Evolutionary conservation across 2,888 invertebrate species (phyloP), one percentile per base, ranked within the genome.

Genomic region (Hecatera dysodea): DNA sequence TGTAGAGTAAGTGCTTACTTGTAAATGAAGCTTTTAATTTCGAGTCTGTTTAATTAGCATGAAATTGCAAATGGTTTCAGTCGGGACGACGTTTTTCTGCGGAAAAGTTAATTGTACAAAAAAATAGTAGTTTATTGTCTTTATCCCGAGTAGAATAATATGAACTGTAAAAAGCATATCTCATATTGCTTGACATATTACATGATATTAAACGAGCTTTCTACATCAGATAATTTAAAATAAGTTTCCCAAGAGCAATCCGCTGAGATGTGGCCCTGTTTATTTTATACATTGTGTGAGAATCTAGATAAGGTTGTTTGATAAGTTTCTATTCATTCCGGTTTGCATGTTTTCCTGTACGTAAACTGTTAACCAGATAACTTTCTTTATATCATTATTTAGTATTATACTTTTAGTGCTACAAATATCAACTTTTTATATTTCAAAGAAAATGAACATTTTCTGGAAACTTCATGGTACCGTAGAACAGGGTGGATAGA

Each of bases 1-100:
- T 71, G 79, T 83, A 84, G 82, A 63, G 44, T 70, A 76, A 75
- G 39, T 64, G 56, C 33, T 39, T 59, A 70, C 65, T 80, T 73
- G 56, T 60, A 66, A 76, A 77, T 67, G 69, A 69, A 67, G 70
- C 59, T 66, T 63, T 79, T 82, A 69, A 79, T 79, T 72, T 52
- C 59, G 56, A 69, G 42, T 33, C 46, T 62, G 66, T 61, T 73
- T 78, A 78, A 82, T 78, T 61, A 67, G 59, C 42, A 68, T 71
- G 65, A 78, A 75, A 78, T 68, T 72, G 57, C 46, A 46, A 78
- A 78, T 67, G 57, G 22, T 55, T 70, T 53, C 52, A 61, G 27
- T 15, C 22, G 52, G 29, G 19, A 62, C 75, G n/a, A 27, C 19
- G 33, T 65, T 60, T 73, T 75, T 56, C 50, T 75, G 50, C 22